Evolutionary conservation across 2,113 vertebrate species (phyloP), one percentile per base, ranked within the genome.

Genomic region (Halichoeres trimaculatus): DNA sequence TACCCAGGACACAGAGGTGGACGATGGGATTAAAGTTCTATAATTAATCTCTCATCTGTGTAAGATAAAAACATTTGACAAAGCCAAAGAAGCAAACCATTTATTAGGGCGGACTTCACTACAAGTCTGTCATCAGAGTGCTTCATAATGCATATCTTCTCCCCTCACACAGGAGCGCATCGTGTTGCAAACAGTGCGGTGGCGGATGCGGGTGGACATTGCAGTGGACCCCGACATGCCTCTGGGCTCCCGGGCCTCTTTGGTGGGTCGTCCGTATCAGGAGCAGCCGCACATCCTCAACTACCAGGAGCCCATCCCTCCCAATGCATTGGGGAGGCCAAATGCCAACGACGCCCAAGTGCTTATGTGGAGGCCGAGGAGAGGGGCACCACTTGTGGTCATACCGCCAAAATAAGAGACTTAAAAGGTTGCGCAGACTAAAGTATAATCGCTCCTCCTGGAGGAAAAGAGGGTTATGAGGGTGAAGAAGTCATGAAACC

Each of bases 281-380:
- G 98, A 99, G 79, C 98, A 99, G 85, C 98, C 98, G n/a, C 95
- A 96, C 72, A 95, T 99, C 83, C 93, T 99, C 84, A 96, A 95
- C 93, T 95, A 96, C 84, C 99, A 99, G 95, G 98, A 99, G 70
- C 96, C 96, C 85, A 98, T 99, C 69, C 98, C 98, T n/a, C 94
- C 95, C 26, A 99, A 99, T 0, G 97, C 98, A 71, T 94, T 99
- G 82, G 96, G 96, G 85, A 96, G 98, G 77, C 98, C 98, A 38
- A 99, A 99, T 0, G 98, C 98, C 92, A 99, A 99, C 1, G 98
- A 99, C 8, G 98, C 98, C 91, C 98, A 99, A 88, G 98, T 99
- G 85, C 95, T 99, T 70, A 99, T 99, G 98, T 99, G 98, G 98
- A 95, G 98, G 77, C 98, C 98, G 41, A 95, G 96, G 86, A 93